These are phyloP conservation scores for Molothrus ater DNA, from an alignment of 2,797 vertebrate species.

Conservation along the genomic window DNA sequence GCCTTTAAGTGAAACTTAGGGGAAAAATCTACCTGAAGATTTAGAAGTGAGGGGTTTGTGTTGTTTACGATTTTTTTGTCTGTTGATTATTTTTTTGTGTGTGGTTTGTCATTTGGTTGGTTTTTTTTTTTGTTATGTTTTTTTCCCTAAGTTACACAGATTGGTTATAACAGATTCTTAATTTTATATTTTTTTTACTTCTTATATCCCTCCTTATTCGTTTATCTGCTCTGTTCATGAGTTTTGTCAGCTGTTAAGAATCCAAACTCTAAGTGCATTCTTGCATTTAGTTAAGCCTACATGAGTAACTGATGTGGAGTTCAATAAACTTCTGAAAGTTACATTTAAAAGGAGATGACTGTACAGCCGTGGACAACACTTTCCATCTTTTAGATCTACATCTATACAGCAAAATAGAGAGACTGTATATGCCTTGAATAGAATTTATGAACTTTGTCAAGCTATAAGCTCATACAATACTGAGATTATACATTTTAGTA, in stretches of 20 bases:
- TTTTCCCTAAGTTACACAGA: not conserved
- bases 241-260: not conserved
- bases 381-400: not conserved
- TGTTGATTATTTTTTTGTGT: not conserved
- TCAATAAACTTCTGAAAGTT: not conserved
- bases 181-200: not conserved
- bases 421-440: not conserved
- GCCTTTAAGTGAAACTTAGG: not conserved
- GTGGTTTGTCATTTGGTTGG: not conserved
- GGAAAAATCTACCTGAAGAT: not conserved
- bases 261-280: not conserved
- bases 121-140: not conserved
- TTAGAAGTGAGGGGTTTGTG: not conserved
- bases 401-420: not conserved
- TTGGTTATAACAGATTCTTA: not conserved
- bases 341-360: not conserved
- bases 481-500: slow-evolving; percentile 9
- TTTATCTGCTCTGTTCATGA: not conserved
- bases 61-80: not conserved
- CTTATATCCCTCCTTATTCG: not conserved
- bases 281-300: not conserved
- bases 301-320: not conserved
- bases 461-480: slow-evolving; percentile 8
- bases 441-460: slow-evolving; percentile 1
- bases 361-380: not conserved